Evolutionary conservation across 2,113 vertebrate species (phyloP).

Genomic region (Miniopterus natalensis): DNA sequence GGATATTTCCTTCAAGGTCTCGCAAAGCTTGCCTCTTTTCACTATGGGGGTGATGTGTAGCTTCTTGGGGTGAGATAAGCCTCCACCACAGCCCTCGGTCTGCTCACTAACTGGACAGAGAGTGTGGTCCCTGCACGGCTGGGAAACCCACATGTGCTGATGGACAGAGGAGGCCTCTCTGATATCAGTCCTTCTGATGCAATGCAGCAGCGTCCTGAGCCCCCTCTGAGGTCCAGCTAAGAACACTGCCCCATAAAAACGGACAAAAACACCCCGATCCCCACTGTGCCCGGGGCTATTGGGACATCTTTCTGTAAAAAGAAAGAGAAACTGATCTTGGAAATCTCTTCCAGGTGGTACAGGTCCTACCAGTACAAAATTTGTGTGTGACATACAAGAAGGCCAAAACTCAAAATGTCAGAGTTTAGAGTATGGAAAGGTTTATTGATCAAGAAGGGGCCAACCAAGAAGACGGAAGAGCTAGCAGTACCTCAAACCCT

Average conservation of each 20-base stretch:
- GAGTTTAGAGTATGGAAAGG: background rate
- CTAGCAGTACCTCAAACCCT: background rate
- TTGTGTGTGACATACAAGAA: background rate
- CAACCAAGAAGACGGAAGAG: background rate
- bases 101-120: background rate
- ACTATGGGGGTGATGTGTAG: too few species aligned
- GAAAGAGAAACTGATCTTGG: background rate
- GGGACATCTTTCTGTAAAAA: background rate
- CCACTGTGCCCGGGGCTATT: background rate
- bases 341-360: background rate
- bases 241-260: background rate
- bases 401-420: background rate
- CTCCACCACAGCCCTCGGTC: background rate
- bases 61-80: background rate
- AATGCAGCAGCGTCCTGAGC: too few species aligned
- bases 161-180: background rate
- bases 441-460: background rate
- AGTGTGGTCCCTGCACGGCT: background rate
- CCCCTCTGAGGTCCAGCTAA: background rate
- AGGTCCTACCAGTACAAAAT: background rate
- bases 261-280: background rate
- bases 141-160: background rate
- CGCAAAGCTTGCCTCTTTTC: background rate
- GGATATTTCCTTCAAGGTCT: background rate
- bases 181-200: accelerated